Conservation (phyloP, 2,113 vertebrate genomes). For the Mesoclemmys tuberculata region DNA sequence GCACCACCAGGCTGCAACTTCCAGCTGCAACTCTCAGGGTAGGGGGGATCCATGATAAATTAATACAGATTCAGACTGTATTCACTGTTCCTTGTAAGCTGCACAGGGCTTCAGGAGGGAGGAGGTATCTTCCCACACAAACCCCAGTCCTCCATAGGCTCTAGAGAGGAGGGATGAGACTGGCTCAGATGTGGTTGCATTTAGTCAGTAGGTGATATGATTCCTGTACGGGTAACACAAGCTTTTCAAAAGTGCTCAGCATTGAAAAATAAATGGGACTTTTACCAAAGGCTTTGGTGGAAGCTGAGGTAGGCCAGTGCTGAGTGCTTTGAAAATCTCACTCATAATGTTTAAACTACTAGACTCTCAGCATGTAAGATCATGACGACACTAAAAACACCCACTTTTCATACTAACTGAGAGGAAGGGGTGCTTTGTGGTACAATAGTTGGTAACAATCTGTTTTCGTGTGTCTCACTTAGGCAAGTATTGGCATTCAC, state of each 20-base stretch:
- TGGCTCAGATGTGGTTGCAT: background rate
- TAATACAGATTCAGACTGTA: rapidly evolving
- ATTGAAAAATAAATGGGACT: background rate
- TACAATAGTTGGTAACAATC: background rate
- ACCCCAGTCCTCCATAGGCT: rapidly evolving
- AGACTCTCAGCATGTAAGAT: background rate
- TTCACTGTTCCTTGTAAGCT: background rate
- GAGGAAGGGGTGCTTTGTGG: rapidly evolving
- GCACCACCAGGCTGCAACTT: background rate
- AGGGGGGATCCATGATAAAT: rapidly evolving
- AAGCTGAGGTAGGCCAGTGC: background rate
- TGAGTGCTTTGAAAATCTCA: background rate
- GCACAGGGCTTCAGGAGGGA: rapidly evolving
- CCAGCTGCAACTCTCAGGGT: background rate
- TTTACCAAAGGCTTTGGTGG: background rate
- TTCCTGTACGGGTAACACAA: background rate
- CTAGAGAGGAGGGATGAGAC: background rate
- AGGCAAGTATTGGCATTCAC: conserved; percentile 96
- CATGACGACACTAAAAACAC: background rate
- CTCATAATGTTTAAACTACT: background rate
- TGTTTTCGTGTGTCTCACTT: conserved; percentile 7
- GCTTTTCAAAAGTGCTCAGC: background rate
- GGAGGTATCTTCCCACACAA: background rate
- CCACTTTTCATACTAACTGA: background rate
- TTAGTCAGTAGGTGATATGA: background rate